Base-by-base conservation (phyloP, 2,888 invertebrate genomes). In the Tenodera sinensis region DNA sequence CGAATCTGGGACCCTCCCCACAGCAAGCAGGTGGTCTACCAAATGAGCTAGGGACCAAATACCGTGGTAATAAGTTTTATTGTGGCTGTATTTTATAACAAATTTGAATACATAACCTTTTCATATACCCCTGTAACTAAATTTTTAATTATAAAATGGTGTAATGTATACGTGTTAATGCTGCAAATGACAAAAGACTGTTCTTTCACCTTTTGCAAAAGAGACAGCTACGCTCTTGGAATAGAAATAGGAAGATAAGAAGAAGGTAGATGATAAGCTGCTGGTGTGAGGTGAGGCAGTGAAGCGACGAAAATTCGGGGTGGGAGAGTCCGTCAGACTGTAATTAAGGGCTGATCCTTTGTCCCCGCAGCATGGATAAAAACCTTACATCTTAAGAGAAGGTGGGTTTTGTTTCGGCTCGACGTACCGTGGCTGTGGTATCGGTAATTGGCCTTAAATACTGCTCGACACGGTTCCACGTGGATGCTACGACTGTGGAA, bases 361-460 rank as follows among this genome's bases (percentile, higher is more conserved):
- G 54, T 71, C 54, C 54, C 54, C 42, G 15, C 54, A 71, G 54
- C 54, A 20, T 25, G 54, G 54, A 71, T 71, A 71, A 71, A 71
- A 71, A 71, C 54, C 54, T 71, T 71, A 71, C 25, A 25, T 71
- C 54, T 71, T 71, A 71, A 71, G 20, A 71, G 54, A 71, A 71
- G 54, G 54, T 71, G 6, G 54, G 87, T 87, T 87, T 87, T 87
- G 87, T 87, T 87, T 87, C 83, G 87, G n/a, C 25, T n/a, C 87
- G 54, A 25, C 83, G 30, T 87, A 83, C 87, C 87, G 87, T 87
- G 87, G 82, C 81, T 28, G 54, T 71, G 54, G 20, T 71, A 71
- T 71, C 15, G 6, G 25, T 71, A 71, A 71, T 71, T 71, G 54
- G 54, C 54, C 54, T 71, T 71, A 71, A 71, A 71, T 71, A 71